Conservation (phyloP, 2,888 invertebrate species). For the Tigriopus californicus region DNA sequence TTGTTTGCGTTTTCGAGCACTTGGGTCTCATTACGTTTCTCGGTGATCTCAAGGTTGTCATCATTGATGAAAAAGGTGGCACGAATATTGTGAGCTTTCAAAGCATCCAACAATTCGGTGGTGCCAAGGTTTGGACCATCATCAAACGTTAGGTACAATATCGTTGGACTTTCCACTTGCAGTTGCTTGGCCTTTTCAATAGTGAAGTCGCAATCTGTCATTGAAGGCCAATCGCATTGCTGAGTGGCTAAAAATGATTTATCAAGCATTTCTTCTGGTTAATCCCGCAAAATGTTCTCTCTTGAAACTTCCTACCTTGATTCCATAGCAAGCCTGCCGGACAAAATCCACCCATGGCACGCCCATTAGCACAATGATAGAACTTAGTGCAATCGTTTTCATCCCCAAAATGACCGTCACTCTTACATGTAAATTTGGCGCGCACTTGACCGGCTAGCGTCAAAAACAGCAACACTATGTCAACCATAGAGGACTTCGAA, state of each 20-base stretch:
- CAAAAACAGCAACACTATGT: no score
- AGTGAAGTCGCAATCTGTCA: not conserved
- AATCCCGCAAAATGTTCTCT: no score
- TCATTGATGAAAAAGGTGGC: conserved; percentile 9
- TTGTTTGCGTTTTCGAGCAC: no score
- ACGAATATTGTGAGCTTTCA: not conserved
- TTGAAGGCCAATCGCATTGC: conserved; percentile 8
- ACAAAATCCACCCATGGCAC: not conserved
- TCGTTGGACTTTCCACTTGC: not conserved
- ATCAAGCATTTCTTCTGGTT: not conserved
- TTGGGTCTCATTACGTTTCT: no score
- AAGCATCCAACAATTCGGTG: not conserved
- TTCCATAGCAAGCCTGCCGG: not conserved
- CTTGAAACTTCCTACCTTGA: not conserved
- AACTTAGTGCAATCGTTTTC: conserved; percentile 12
- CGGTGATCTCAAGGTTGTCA: no score
- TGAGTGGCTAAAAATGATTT: not conserved
- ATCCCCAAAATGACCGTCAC: conserved; percentile 6
- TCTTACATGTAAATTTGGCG: not conserved
- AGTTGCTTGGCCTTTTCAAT: not conserved
- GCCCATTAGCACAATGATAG: conserved; percentile 10
- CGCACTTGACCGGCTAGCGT: no score
- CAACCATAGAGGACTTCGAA: no score
- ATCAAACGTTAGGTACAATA: conserved; percentile 9
- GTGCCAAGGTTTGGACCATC: conserved; percentile 9